Conservation (phyloP, 2,797 vertebrate species). For the Vultur gryphus region DNA sequence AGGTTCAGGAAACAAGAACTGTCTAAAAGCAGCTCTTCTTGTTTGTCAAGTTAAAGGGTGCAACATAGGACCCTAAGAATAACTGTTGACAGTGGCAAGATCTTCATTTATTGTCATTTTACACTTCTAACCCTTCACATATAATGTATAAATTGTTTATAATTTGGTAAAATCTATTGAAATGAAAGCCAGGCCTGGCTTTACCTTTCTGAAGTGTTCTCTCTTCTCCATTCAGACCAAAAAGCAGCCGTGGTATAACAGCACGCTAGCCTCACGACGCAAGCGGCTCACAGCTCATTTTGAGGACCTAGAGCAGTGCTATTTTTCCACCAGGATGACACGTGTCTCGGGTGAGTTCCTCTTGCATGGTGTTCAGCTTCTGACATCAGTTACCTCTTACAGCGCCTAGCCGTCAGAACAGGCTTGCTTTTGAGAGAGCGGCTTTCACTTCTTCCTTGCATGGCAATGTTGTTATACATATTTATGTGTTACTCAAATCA, state of each 20-base stretch:
- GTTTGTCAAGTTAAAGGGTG: not conserved
- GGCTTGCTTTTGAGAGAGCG: not conserved
- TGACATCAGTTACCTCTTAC: not conserved
- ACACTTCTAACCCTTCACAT: not conserved
- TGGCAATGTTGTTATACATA: rapidly evolving
- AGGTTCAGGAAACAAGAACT: not conserved
- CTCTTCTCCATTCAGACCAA: constrained; percentile 80
- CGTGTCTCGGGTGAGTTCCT: constrained; percentile 86
- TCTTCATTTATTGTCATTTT: not conserved
- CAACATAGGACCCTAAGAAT: not conserved
- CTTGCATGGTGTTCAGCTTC: rapidly evolving
- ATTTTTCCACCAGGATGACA: constrained; percentile 98
- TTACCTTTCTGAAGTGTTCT: not conserved
- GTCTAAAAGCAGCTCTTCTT: not conserved
- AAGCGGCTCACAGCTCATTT: constrained; percentile 97
- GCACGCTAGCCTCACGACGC: constrained; percentile 91
- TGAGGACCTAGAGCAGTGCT: constrained; percentile 98
- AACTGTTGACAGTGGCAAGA: not conserved
- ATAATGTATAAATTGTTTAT: not conserved
- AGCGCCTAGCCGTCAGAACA: not conserved
- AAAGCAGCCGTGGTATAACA: constrained; percentile 97
- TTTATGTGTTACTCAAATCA: not conserved
- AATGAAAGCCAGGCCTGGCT: not conserved
- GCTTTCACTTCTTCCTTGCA: not conserved
- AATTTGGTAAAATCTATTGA: not conserved